Conservation (phyloP, 2,113 vertebrate species). For the Aramus guarauna region DNA sequence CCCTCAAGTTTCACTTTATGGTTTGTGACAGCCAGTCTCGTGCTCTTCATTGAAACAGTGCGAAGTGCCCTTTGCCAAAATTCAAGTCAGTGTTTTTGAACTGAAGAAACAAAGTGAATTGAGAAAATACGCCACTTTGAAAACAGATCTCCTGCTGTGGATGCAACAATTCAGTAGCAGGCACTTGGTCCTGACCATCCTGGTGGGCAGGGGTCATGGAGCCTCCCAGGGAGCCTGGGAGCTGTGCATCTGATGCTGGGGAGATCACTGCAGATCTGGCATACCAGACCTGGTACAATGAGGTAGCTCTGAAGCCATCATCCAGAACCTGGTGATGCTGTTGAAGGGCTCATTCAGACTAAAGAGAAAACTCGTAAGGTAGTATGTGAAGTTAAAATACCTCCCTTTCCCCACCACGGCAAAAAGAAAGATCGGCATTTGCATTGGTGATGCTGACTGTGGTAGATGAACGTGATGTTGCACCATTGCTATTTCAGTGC, state of each 20-base stretch:
- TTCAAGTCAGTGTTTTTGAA: not conserved
- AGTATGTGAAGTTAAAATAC: not conserved
- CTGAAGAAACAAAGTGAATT: not conserved
- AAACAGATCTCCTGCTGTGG: not conserved
- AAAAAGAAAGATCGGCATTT: fast-evolving
- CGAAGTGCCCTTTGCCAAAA: not conserved
- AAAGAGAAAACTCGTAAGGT: not conserved
- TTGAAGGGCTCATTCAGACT: not conserved
- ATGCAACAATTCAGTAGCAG: not conserved
- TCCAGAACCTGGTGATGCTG: not conserved
- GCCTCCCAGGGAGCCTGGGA: not conserved
- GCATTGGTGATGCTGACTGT: not conserved
- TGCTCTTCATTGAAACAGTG: not conserved
- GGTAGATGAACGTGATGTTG: not conserved
- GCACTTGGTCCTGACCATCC: not conserved
- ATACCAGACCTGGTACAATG: not conserved
- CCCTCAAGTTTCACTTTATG: not conserved
- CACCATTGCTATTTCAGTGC: not conserved
- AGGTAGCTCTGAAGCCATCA: not conserved
- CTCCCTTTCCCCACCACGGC: not conserved
- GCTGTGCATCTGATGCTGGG: not conserved
- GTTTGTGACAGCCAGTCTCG: not conserved
- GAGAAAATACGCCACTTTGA: not conserved
- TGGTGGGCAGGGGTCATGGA: not conserved
- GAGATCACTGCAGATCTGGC: not conserved